A percentile compares a stretch with the other conserved stretches of the same genome.
Conservation (phyloP, 2,113 vertebrate genomes). For the Thamnophis sirtalis region DNA sequence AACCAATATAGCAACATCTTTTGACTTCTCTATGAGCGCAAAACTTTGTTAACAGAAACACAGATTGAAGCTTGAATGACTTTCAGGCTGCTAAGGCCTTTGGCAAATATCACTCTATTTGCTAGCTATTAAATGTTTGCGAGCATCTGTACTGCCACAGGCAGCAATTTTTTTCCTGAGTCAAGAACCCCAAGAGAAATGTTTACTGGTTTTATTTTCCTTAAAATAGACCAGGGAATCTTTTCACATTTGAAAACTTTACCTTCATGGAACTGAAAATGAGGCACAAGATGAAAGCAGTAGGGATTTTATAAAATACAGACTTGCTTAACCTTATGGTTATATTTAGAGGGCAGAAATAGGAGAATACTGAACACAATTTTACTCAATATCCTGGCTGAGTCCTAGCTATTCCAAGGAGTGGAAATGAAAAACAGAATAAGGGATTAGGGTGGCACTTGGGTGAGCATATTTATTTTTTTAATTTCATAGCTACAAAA, state of each 20-base stretch:
- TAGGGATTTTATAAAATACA: not conserved
- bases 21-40: constrained; percentile 14
- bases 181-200: constrained; percentile 30
- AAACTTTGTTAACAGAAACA: constrained; percentile 2
- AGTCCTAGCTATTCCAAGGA: not conserved
- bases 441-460: not conserved
- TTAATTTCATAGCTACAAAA: not conserved
- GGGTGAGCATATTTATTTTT: not conserved
- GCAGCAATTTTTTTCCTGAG: constrained; percentile 40
- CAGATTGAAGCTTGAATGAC: constrained; percentile 29
- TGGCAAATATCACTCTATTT: constrained; percentile 51
- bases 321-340: not conserved
- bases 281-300: not conserved
- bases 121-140: constrained; percentile 41
- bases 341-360: not conserved
- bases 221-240: constrained; percentile 35
- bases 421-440: not conserved
- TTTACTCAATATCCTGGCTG: not conserved
- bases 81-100: constrained; percentile 53
- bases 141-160: constrained; percentile 51
- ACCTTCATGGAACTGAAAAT: not conserved
- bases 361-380: not conserved
- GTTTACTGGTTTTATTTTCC: constrained; percentile 24
- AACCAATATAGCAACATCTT: not conserved
- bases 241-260: not conserved